phyloP scores from a whole-genome alignment of 2,113 vertebrate species.

The Tympanuchus pallidicinctus region DNA sequence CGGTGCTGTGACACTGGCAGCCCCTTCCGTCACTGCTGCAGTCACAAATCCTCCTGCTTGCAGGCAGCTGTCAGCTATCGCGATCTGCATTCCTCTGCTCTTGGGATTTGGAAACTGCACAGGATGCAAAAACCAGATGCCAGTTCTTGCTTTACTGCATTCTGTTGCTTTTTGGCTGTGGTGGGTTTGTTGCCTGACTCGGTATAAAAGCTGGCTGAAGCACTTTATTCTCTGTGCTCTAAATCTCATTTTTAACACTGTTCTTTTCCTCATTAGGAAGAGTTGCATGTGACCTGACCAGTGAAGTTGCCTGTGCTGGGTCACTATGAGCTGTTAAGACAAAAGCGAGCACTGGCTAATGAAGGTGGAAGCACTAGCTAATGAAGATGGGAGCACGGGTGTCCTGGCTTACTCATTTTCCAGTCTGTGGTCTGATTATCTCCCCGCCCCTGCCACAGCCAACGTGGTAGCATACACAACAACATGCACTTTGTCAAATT shows the following conservation, averaged over 20 bases:
- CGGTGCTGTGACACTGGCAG: not conserved
- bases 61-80: not conserved
- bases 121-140: rapidly evolving
- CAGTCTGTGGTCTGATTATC: not conserved
- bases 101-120: not conserved
- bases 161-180: not conserved
- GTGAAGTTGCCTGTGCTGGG: not conserved
- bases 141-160: not conserved
- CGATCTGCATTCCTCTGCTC: not conserved
- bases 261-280: not conserved
- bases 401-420: not conserved
- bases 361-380: not conserved
- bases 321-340: rapidly evolving
- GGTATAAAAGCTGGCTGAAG: not conserved
- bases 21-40: not conserved
- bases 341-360: not conserved
- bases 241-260: not conserved
- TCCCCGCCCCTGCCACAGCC: rapidly evolving
- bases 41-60: not conserved
- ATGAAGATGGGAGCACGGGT: not conserved
- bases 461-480: not conserved
- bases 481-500: not conserved
- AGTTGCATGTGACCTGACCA: not conserved
- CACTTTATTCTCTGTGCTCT: not conserved
- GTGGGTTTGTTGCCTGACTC: not conserved